Percentiles rank a stretch among this genome's conserved stretches.
phyloP scores from a whole-genome alignment of 2,888 invertebrate species.

The Lochmaea capreae region DNA sequence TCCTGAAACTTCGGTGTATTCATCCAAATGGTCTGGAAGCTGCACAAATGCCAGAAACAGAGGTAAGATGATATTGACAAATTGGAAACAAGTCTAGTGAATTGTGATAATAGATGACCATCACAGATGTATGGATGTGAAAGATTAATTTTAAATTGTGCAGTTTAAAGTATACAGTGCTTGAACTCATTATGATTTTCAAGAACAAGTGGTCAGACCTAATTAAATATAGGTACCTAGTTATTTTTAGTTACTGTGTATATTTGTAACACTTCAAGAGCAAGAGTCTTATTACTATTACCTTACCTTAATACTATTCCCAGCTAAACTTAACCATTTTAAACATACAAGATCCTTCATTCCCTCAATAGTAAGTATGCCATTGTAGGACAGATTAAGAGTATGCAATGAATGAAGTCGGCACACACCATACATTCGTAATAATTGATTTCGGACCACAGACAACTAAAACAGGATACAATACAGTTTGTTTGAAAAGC shows the following conservation, averaged over 20 bases:
- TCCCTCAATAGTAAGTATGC: constrained; percentile 90
- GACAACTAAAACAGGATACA: constrained; percentile 75
- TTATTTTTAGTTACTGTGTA: constrained; percentile 8
- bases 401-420: constrained; percentile 83
- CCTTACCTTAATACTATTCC: constrained; percentile 87
- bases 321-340: constrained; percentile 84
- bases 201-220: no score
- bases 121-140: no score
- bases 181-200: no score
- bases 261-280: background rate
- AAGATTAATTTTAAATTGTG: no score
- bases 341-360: constrained; percentile 85
- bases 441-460: constrained; percentile 84
- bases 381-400: constrained; percentile 87
- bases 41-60: no score
- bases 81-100: no score
- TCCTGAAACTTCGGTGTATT: no score
- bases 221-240: no score
- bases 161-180: no score
- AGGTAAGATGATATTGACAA: no score
- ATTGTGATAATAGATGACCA: no score
- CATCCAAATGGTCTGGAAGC: no score
- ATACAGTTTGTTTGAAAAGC: constrained; percentile 14
- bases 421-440: constrained; percentile 89
- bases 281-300: background rate